Conservation (phyloP, 2,888 invertebrate species). For the Lamproptera curius region DNA sequence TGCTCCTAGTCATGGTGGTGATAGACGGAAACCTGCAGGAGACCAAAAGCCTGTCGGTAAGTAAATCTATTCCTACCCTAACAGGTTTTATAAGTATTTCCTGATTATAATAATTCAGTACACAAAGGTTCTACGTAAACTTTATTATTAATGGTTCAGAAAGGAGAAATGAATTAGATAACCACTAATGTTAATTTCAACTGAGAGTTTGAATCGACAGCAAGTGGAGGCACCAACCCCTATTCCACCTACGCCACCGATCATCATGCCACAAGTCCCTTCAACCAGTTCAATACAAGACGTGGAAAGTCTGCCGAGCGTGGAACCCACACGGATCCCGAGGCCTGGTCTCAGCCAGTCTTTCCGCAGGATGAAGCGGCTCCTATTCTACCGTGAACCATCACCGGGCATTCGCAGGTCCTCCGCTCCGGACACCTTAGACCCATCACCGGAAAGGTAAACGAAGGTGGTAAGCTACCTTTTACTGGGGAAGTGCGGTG, state of each 20-base stretch:
- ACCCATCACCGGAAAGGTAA: slow-evolving; percentile 40
- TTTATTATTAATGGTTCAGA: too few species aligned
- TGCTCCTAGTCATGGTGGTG: slow-evolving; percentile 45
- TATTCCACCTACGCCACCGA: slow-evolving; percentile 6
- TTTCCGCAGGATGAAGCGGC: slow-evolving; percentile 47
- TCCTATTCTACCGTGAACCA: slow-evolving; percentile 37
- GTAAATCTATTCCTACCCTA: too few species aligned
- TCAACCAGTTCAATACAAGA: slow-evolving; percentile 22
- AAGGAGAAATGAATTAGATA: too few species aligned
- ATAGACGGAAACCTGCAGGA: slow-evolving; percentile 39
- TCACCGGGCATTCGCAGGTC: slow-evolving; percentile 31
- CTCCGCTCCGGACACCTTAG: slow-evolving; percentile 40
- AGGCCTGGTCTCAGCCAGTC: slow-evolving; percentile 50
- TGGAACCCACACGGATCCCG: slow-evolving; percentile 39
- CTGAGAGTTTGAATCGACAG: too few species aligned
- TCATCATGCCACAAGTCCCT: slow-evolving; percentile 6
- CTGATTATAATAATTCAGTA: too few species aligned
- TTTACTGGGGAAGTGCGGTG: too few species aligned
- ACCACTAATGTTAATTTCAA: too few species aligned
- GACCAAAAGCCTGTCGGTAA: slow-evolving; percentile 5
- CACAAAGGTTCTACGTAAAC: too few species aligned
- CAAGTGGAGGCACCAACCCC: slow-evolving; percentile 37
- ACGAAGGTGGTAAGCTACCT: too few species aligned
- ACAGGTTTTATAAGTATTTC: too few species aligned
- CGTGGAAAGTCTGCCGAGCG: slow-evolving; percentile 26